Evolutionary conservation across 2,797 vertebrate genomes (phyloP).

Genomic region (Emydoidea blandingii): DNA sequence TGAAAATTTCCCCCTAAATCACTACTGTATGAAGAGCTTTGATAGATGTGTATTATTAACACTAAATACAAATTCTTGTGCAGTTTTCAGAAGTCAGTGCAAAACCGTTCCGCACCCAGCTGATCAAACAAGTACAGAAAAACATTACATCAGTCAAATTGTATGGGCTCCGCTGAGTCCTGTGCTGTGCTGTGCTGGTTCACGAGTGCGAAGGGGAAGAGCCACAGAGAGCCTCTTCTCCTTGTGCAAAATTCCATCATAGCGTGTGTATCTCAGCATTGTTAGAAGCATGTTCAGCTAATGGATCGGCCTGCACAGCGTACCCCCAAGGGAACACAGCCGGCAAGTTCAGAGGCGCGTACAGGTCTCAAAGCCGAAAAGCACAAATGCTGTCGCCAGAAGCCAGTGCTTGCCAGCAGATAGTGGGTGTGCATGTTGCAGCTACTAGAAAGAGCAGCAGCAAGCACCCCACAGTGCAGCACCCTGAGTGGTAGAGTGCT

Average conservation of each 20-base stretch:
- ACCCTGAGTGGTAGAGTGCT: not conserved
- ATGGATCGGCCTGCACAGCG: not conserved
- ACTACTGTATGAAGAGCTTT: not conserved
- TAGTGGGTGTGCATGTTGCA: accelerated
- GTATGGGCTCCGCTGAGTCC: not conserved
- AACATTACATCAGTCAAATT: not conserved
- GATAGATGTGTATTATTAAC: not conserved
- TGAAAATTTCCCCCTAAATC: not conserved
- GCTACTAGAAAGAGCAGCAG: not conserved
- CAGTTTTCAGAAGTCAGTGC: accelerated
- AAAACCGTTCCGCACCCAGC: not conserved
- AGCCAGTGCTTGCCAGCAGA: not conserved
- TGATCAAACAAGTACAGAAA: not conserved
- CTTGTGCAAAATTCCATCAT: not conserved
- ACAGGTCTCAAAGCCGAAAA: accelerated
- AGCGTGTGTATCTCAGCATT: not conserved
- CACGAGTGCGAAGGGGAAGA: not conserved
- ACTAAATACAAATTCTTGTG: not conserved
- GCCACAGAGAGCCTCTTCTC: not conserved
- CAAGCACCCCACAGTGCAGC: accelerated
- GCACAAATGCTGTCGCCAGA: not conserved
- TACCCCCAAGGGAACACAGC: not conserved
- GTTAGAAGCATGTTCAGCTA: not conserved
- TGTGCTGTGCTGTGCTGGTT: not conserved
- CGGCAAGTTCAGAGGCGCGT: accelerated